These are phyloP conservation scores for Ridgeia piscesae DNA, from an alignment of 1,140 invertebrate genomes.

Conservation along the genomic window DNA sequence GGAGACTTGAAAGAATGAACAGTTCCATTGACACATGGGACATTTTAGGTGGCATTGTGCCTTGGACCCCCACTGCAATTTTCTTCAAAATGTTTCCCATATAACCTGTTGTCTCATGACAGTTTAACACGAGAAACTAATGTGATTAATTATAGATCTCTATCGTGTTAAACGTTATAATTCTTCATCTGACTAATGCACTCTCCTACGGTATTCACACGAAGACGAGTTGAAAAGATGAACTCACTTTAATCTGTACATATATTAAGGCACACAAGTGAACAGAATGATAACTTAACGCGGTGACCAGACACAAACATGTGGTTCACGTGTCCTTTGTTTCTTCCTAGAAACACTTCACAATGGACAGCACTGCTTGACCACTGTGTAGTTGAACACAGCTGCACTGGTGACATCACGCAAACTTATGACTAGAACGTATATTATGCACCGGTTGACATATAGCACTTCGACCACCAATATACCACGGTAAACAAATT, in stretches of 20 bases:
- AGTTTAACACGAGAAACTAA: too few relatives aligned
- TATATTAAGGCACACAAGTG: background rate
- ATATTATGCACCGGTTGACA: background rate
- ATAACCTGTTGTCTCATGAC: too few relatives aligned
- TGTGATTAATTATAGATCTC: too few relatives aligned
- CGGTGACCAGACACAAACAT: background rate
- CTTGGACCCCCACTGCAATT: too few relatives aligned
- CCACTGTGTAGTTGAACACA: background rate
- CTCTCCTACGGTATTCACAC: background rate
- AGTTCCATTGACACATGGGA: too few relatives aligned
- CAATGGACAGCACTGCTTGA: background rate
- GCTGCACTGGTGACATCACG: background rate
- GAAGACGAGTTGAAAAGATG: background rate
- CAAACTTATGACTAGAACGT: background rate
- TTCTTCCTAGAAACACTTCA: background rate
- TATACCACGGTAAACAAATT: background rate
- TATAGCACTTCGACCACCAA: background rate
- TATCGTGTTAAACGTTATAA: too few relatives aligned
- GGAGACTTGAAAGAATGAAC: too few relatives aligned
- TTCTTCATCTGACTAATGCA: background rate
- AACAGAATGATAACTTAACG: background rate
- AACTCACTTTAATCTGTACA: background rate
- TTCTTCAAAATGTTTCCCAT: too few relatives aligned
- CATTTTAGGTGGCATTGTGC: too few relatives aligned
- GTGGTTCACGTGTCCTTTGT: background rate